Conservation (phyloP, 2,888 invertebrate genomes). For the Eurytoma californica region DNA sequence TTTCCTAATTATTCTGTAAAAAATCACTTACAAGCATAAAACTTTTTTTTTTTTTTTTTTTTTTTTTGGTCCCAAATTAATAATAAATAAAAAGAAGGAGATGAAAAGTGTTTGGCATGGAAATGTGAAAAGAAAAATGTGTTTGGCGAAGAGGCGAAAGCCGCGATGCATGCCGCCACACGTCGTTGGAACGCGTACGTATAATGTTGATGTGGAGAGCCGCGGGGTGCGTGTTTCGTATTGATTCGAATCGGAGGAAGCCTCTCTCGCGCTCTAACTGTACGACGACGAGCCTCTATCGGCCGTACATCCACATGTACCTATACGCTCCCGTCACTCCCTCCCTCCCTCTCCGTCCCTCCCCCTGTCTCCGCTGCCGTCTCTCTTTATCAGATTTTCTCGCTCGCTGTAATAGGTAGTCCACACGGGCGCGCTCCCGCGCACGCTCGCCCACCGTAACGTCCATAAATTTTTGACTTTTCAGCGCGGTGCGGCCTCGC, state of each 20-base stretch:
- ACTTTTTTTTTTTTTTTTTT: too few relatives aligned
- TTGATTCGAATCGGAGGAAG: conserved; percentile 71
- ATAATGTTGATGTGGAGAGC: conserved; percentile 25
- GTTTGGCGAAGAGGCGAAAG: too few relatives aligned
- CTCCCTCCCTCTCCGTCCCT: background rate
- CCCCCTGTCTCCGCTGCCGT: background rate
- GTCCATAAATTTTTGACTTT: conserved; percentile 35
- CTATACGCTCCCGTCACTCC: conserved; percentile 3
- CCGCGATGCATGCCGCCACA: too few relatives aligned
- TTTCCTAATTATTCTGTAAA: too few relatives aligned
- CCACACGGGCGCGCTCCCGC: background rate
- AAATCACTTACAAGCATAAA: too few relatives aligned
- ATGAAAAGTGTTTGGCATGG: too few relatives aligned
- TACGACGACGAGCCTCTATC: conserved; percentile 16
- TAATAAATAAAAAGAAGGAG: too few relatives aligned
- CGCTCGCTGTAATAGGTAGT: background rate
- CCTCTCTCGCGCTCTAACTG: conserved; percentile 64
- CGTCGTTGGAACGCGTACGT: background rate
- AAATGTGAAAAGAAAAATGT: too few relatives aligned
- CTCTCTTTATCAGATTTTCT: conserved; percentile 7
- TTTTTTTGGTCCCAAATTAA: too few relatives aligned
- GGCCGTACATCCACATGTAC: background rate
- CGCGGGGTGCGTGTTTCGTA: conserved; percentile 66
- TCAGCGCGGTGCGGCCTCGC: background rate
- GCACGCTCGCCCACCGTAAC: background rate